phyloP scores from a whole-genome alignment of 1,140 invertebrate species.

The Melitaea cinxia region DNA sequence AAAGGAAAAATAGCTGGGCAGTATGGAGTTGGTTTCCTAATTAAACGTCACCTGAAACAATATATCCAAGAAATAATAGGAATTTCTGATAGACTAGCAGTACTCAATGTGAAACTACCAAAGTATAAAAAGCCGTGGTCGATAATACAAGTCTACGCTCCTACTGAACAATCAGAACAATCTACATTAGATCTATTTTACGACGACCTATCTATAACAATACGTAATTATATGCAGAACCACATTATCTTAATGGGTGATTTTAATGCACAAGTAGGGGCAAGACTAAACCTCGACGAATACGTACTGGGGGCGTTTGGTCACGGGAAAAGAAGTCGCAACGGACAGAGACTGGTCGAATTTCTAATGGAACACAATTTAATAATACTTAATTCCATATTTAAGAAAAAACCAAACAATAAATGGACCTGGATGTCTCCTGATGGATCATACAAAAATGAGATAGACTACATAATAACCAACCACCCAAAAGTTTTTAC shows the following conservation, averaged over 20 bases:
- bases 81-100: too few relatives aligned
- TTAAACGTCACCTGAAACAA: neutral
- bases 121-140: neutral
- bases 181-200: neutral
- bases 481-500: constrained; percentile 21
- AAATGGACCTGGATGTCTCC: neutral
- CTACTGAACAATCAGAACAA: neutral
- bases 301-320: neutral
- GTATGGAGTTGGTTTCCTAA: constrained; percentile 9
- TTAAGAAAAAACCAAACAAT: neutral
- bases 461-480: neutral
- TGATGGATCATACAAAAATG: neutral
- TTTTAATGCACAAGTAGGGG: too few relatives aligned
- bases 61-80: too few relatives aligned
- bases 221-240: neutral
- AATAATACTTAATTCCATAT: neutral
- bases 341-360: too few relatives aligned
- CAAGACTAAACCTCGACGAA: neutral
- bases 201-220: neutral
- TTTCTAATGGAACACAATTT: too few relatives aligned
- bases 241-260: neutral
- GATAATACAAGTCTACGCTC: neutral
- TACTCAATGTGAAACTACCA: neutral
- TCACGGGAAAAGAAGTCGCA: neutral
- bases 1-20: neutral